Evolutionary conservation across 2,113 vertebrate species (phyloP).

Genomic region (Nerophis ophidion): DNA sequence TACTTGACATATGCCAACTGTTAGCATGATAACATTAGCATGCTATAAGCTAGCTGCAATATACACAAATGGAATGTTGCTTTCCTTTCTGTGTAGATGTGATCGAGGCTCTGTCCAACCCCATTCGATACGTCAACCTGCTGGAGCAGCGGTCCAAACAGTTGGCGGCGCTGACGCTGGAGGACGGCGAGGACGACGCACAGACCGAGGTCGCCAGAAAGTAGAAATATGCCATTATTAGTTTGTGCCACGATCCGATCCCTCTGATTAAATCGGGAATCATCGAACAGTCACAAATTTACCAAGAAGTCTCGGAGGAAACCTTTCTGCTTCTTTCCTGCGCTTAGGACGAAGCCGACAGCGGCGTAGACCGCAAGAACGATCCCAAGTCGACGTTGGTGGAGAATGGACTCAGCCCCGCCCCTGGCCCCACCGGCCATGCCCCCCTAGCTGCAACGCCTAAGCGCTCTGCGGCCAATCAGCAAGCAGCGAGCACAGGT

Average conservation of each 20-base stretch:
- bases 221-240: too few relatives aligned
- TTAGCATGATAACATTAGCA: too few relatives aligned
- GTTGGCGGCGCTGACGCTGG: slow-evolving; percentile 88
- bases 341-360: slow-evolving; percentile 77
- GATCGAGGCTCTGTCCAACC: slow-evolving; percentile 96
- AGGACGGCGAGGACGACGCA: slow-evolving; percentile 86
- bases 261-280: too few relatives aligned
- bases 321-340: neutral
- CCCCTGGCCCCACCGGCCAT: slow-evolving; percentile 76
- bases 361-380: slow-evolving; percentile 74
- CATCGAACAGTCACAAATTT: too few relatives aligned
- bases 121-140: slow-evolving; percentile 92
- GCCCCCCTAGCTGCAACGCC: slow-evolving; percentile 44
- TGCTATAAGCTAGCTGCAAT: neutral
- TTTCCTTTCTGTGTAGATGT: slow-evolving; percentile 75
- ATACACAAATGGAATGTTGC: neutral
- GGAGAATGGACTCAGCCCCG: slow-evolving; percentile 87
- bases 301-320: neutral
- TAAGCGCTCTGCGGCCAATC: slow-evolving; percentile 54
- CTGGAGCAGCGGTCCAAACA: slow-evolving; percentile 98
- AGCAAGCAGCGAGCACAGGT: slow-evolving; percentile 45
- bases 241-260: too few relatives aligned
- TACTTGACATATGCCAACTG: too few relatives aligned
- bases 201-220: slow-evolving; percentile 78
- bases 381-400: slow-evolving; percentile 81